These are phyloP conservation scores for Neodiprion virginianus DNA, from an alignment of 1,140 invertebrate species.

Conservation along the genomic window DNA sequence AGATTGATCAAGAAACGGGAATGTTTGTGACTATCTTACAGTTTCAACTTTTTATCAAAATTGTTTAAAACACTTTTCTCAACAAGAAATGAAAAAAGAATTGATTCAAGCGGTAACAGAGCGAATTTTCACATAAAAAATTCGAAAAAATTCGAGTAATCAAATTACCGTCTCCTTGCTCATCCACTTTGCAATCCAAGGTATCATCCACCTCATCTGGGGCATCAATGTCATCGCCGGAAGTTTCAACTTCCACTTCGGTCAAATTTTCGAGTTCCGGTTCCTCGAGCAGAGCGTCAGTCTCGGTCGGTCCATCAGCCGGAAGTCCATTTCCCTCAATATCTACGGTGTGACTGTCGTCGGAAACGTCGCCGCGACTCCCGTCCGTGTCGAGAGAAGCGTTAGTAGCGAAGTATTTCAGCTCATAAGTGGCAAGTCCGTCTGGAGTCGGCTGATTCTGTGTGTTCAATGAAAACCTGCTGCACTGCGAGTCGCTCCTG, in stretches of 20 bases:
- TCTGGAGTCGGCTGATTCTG: conserved; percentile 42
- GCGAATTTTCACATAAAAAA: neutral
- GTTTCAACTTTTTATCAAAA: too few relatives aligned
- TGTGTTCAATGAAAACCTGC: conserved; percentile 53
- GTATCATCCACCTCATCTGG: neutral
- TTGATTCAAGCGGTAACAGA: neutral
- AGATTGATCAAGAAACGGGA: too few relatives aligned
- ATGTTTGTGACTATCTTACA: too few relatives aligned
- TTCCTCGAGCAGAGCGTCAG: conserved; percentile 50
- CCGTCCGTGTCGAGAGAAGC: conserved; percentile 49
- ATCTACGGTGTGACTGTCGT: conserved; percentile 45
- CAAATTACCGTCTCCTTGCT: neutral
- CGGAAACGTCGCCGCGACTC: conserved; percentile 43
- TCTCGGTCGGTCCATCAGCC: conserved; percentile 39
- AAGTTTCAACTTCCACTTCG: conserved; percentile 39
- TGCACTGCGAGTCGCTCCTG: conserved; percentile 47
- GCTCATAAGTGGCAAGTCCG: conserved; percentile 37
- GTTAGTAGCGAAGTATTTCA: conserved; percentile 49
- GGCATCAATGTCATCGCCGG: conserved; percentile 23
- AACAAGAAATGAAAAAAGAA: too few relatives aligned
- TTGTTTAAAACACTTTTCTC: too few relatives aligned
- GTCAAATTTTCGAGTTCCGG: conserved; percentile 52
- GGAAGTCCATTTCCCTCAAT: conserved; percentile 39
- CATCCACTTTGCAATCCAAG: neutral
- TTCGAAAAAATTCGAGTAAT: neutral